Evolutionary conservation across 2,888 invertebrate species (phyloP).

Genomic region (Andrena fulva): DNA sequence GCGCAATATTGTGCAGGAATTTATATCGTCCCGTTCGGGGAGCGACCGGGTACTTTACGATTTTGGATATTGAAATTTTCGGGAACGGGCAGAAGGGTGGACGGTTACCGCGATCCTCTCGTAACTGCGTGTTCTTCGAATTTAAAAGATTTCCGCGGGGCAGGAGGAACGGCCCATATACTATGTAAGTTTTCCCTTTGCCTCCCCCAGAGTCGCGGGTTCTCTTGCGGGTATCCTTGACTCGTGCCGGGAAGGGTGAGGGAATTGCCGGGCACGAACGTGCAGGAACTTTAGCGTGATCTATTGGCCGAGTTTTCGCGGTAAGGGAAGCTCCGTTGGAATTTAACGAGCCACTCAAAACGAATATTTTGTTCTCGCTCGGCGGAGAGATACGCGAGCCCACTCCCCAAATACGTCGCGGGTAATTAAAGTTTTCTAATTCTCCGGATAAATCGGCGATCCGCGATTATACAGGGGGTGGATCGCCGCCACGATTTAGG

Average conservation of each 20-base stretch:
- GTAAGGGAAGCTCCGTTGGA: slow-evolving; percentile 56
- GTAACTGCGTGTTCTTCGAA: slow-evolving; percentile 15
- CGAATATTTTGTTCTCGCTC: slow-evolving; percentile 68
- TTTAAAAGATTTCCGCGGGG: slow-evolving; percentile 59
- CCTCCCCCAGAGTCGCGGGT: slow-evolving; percentile 31
- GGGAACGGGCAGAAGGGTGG: neutral
- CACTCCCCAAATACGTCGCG: slow-evolving; percentile 1
- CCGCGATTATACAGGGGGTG: slow-evolving; percentile 10
- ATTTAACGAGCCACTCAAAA: slow-evolving; percentile 73
- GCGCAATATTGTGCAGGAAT: slow-evolving; percentile 5
- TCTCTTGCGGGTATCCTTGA: slow-evolving; percentile 57
- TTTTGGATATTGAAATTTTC: slow-evolving; percentile 32
- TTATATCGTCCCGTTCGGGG: neutral
- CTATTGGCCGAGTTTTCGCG: slow-evolving; percentile 71
- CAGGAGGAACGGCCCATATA: slow-evolving; percentile 1
- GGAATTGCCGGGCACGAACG: slow-evolving; percentile 68
- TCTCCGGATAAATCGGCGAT: slow-evolving; percentile 40
- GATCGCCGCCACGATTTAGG: slow-evolving; percentile 21
- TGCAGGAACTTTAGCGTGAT: slow-evolving; percentile 73
- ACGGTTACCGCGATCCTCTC: neutral
- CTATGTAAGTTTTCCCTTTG: slow-evolving; percentile 8
- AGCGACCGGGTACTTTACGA: neutral
- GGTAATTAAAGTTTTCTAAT: slow-evolving; percentile 57
- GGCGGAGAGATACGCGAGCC: slow-evolving; percentile 11
- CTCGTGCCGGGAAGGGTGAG: slow-evolving; percentile 40